Conservation (phyloP, 2,113 vertebrate genomes). For the Lamprologus lemairii region DNA sequence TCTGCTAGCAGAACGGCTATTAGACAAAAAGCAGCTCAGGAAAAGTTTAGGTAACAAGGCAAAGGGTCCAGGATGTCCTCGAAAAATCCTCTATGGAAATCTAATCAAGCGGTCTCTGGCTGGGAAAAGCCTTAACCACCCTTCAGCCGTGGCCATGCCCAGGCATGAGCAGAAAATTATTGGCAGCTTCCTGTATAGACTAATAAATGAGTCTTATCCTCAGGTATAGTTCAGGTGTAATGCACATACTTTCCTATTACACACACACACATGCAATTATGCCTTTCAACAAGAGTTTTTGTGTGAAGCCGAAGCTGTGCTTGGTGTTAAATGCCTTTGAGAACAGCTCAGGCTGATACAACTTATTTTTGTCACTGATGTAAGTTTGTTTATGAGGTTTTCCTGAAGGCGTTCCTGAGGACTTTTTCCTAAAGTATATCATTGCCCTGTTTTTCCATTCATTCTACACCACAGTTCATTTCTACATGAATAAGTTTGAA, state of each 20-base stretch:
- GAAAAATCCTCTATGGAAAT: not conserved
- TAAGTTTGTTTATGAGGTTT: not conserved
- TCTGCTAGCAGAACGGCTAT: not conserved
- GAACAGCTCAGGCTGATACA: not conserved
- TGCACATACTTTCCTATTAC: not conserved
- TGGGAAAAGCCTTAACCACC: not conserved
- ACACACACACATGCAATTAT: not conserved
- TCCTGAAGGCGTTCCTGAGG: not conserved
- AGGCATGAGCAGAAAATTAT: not conserved
- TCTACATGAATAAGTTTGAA: not conserved
- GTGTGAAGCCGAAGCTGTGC: not conserved
- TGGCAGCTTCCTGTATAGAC: not conserved
- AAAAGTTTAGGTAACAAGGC: not conserved
- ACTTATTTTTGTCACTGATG: not conserved
- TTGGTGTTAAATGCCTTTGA: not conserved
- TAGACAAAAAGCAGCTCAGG: not conserved
- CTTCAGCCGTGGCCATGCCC: not conserved
- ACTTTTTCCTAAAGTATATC: not conserved
- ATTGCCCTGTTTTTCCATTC: not conserved
- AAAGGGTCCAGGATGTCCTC: not conserved
- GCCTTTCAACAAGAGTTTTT: not conserved
- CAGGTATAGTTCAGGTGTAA: not conserved
- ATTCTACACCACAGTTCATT: rapidly evolving
- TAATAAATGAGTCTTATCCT: not conserved
- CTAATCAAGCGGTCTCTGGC: not conserved